Percentiles rank a stretch among this genome's conserved stretches.
phyloP scores from a whole-genome alignment of 2,113 vertebrate species.

The Bungarus multicinctus region DNA sequence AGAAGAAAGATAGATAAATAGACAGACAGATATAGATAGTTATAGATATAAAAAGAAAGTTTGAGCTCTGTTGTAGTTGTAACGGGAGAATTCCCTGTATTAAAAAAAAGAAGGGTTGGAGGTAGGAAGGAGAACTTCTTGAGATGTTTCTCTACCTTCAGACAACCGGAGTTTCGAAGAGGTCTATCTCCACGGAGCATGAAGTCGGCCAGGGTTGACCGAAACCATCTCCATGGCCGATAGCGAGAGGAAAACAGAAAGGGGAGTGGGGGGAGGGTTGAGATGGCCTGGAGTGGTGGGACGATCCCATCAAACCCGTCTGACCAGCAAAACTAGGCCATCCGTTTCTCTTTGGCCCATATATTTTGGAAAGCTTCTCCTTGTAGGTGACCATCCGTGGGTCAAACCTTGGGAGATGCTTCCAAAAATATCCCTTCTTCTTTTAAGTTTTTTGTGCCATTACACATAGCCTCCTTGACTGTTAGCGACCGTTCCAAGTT shows the following conservation, averaged over 20 bases:
- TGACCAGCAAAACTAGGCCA: not conserved
- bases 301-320: not conserved
- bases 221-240: not conserved
- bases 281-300: too few relatives aligned
- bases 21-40: too few relatives aligned
- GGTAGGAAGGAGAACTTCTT: not conserved
- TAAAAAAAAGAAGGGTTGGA: too few relatives aligned
- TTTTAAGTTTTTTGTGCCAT: not conserved
- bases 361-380: not conserved
- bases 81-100: too few relatives aligned
- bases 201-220: not conserved
- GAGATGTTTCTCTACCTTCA: not conserved
- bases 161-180: too few relatives aligned
- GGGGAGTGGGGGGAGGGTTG: accelerated
- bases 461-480: too few relatives aligned
- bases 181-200: too few relatives aligned
- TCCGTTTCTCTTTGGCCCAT: not conserved
- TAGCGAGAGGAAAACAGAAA: not conserved
- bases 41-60: too few relatives aligned
- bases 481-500: too few relatives aligned
- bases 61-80: too few relatives aligned
- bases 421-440: not conserved
- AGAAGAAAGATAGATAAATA: too few relatives aligned
- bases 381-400: not conserved
- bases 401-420: not conserved